Evolutionary conservation across 30 jellyfish, hydroid and myxozoan genomes (phyloP), one percentile per base, ranked within the genome.

Genomic region (Rhopilema esculentum): DNA sequence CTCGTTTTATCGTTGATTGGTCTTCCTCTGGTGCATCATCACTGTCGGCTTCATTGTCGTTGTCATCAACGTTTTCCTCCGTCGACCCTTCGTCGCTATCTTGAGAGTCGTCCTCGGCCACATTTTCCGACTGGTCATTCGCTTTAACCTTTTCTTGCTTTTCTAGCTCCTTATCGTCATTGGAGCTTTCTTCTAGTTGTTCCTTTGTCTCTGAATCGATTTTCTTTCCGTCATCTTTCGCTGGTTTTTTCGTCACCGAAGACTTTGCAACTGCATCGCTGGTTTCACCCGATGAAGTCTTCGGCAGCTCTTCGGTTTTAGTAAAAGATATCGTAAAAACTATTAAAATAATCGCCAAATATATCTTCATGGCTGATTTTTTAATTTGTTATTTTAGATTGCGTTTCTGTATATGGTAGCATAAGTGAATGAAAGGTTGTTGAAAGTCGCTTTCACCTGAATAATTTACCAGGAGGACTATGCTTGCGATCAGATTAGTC

Each of bases 201-300:
- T 91, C 97, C 50, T 84, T 86, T 26, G 95, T 91, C 65, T 91
- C 95, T 12, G 49, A 18, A 89, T 91, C 95, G 75, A 91, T 87
- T 68, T 85, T 79, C 72, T 31, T 50, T 29, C 62, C 72, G 24
- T 49, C 82, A 73, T 57, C 87, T 8, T 81, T 57, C 52, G 69
- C 61, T 22, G 88, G 67, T 51, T 57, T 29, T 49, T 52, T 53
- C 72, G 87, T 16, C 40, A 72, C 93, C 16, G 93, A 71, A 1
- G 93, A 84, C 62, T 48, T 72, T 6, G 31, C 75, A 67, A 63
- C 68, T 17, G 81, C 81, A 27, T 40, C 67, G 30, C 40, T 70
- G 29, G 18, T 64, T 62, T 79, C 88, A 12, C 79, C 16, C 52
- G 73, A 25, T 61, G 77, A 1, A 23, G 77, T 30, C 28, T 71